Base-by-base conservation (phyloP, 2,113 vertebrate species). In the Apeltes quadracus region DNA sequence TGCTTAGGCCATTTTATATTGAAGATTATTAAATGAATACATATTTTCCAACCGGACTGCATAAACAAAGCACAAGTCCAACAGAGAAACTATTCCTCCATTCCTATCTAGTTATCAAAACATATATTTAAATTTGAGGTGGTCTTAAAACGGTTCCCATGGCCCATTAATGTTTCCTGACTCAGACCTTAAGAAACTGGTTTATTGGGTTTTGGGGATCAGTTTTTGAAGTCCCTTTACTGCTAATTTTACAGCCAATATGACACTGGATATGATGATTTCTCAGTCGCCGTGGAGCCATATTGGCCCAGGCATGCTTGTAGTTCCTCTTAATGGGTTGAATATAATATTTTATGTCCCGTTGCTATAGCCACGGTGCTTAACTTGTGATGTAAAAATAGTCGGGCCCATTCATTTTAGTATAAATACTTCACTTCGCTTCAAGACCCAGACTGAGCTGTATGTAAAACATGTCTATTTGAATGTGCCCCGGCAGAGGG, bases 331-430 rank as follows among this genome's bases (percentile, higher is more conserved):
- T 92, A 92, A 91, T 88, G 88, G 87, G 73, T 62, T 43, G 87
- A 87, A 86, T 91, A 91, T 91, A 92, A 92, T 85, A 89, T 90
- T 92, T 92, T 90, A 92, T 90, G 90, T 89, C 83, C 85, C 87
- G 85, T 87, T 90, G 89, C 89, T 91, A 90, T 87, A 89, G 89
- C 88, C 88, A 88, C 77, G 81, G 86, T 91, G 84, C 87, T 90
- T 88, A 88, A 90, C 88, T 89, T 87, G 83, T 70, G 84, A 86
- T 87, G 88, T 91, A 89, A 92, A 90, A 92, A 89, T 87, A 90
- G 89, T 89, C 87, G 89, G 69, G 84, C 85, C 84, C 90, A 90
- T 91, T 91, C 87, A 89, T 92, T 92, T 91, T 79, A 87, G 89
- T 87, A 87, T 85, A 92, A 90, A 92, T 88, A 90, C 87, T 90